Evolutionary conservation across 2,888 invertebrate genomes (phyloP), one percentile per base, ranked within the genome.

Genomic region (Julus scanicus): DNA sequence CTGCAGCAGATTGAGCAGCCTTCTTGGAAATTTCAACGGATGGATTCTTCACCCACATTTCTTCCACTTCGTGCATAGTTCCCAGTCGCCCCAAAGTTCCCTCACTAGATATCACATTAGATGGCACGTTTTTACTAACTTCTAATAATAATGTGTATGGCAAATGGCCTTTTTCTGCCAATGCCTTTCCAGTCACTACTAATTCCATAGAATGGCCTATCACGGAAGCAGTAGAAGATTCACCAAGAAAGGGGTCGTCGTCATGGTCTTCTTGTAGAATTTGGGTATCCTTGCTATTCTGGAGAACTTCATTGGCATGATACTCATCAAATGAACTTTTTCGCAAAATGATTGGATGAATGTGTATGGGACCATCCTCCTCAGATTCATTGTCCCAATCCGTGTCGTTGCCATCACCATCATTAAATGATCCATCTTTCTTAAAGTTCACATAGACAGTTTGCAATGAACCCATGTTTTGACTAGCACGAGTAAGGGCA

Each of bases 41-140:
- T 5, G 57, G 87, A 44, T 87, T 87, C 1, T 29, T 40, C 20
- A 80, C 87, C 87, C 87, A 87, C 13, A 87, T 40, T 87, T 87
- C 87, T 40, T 87, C 87, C 29, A 87, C 83, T 80, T 87, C 87
- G 20, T 87, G 87, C 87, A 87, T 87, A 17, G 87, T 87, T 20
- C 83, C 87, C 1, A 20, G 39, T 15, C 87, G 87, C 20, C 87
- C 87, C 49, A 87, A 87, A 15, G 87, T 87, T 71, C 87, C 87
- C 44, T 87, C 83, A 17, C 29, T 37, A 6, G 37, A 39, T 40
- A 15, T 39, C 29, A 8, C 44, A 37, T 87, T 71, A 4, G 71
- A 53, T 15, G 17, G 13, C 63, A 63, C 20, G 63, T 20, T 63
- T 63, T 63, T n/a, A 20, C 63, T 63, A 20, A 20, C 17, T n/a